Conservation (phyloP, 2,888 invertebrate species). For the Microctonus hyperodae region DNA sequence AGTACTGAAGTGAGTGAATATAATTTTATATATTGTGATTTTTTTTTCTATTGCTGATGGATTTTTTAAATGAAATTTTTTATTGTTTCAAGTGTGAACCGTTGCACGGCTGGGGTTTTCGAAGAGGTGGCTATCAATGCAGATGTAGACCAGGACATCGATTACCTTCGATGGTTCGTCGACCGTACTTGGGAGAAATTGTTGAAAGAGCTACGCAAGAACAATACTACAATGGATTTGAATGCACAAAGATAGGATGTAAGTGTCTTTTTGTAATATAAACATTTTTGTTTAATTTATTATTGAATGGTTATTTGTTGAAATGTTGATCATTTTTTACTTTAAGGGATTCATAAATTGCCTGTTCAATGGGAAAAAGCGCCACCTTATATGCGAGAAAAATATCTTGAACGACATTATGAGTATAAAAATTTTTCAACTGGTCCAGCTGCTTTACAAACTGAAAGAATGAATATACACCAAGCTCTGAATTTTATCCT, state of each 20-base stretch:
- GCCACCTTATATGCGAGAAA: constrained; percentile 73
- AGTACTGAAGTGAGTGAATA: constrained; percentile 77
- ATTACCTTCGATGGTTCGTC: constrained; percentile 83
- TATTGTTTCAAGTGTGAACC: constrained; percentile 84
- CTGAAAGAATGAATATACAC: constrained; percentile 77
- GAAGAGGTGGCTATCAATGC: constrained; percentile 95
- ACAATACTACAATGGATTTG: constrained; percentile 92
- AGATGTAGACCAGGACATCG: constrained; percentile 89
- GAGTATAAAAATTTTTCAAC: constrained; percentile 77
- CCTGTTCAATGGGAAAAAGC: constrained; percentile 85
- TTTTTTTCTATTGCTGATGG: not conserved
- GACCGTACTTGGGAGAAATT: constrained; percentile 93
- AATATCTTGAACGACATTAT: constrained; percentile 76
- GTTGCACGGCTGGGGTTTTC: constrained; percentile 93
- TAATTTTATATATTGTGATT: constrained; percentile 8
- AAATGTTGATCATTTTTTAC: constrained; percentile 11
- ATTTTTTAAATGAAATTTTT: constrained; percentile 7
- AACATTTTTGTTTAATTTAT: not conserved
- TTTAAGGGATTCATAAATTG: constrained; percentile 82
- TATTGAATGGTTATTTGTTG: not conserved
- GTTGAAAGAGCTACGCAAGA: constrained; percentile 91
- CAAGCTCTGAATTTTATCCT: constrained; percentile 79
- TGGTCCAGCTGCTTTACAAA: constrained; percentile 73
- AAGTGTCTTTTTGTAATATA: constrained; percentile 60
- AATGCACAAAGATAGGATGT: constrained; percentile 93